phyloP scores from a whole-genome alignment of 2,113 vertebrate genomes.

The Seriola quinqueradiata region DNA sequence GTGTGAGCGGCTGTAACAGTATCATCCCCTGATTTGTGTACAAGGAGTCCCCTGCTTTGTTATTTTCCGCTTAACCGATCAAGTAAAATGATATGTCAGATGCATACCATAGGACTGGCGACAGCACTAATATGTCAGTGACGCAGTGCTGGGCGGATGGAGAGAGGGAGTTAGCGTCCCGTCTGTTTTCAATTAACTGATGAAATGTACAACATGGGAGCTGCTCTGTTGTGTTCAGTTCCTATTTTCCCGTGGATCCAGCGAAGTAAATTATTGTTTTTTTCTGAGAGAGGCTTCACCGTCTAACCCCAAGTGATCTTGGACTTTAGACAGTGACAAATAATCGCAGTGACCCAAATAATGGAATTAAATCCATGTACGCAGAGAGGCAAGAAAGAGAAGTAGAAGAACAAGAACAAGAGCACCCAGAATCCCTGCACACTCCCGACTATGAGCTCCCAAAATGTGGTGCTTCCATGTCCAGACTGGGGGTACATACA shows the following conservation, averaged over 20 bases:
- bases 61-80: constrained; percentile 62
- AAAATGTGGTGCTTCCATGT: constrained; percentile 55
- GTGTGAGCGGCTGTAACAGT: constrained; percentile 26
- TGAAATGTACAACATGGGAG: constrained; percentile 80
- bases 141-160: constrained; percentile 62
- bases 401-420: constrained; percentile 8
- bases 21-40: constrained; percentile 46
- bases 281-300: constrained; percentile 26
- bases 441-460: constrained; percentile 26
- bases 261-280: constrained; percentile 49
- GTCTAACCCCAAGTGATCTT: constrained; percentile 68
- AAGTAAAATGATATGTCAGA: constrained; percentile 65
- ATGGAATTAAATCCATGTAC: constrained; percentile 58
- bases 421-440: constrained; percentile 21
- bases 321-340: constrained; percentile 59
- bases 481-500: constrained; percentile 43
- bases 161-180: constrained; percentile 71
- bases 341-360: constrained; percentile 63
- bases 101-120: constrained; percentile 67
- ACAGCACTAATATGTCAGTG: constrained; percentile 75
- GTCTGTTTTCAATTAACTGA: constrained; percentile 85
- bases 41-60: constrained; percentile 48
- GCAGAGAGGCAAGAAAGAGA: constrained; percentile 22
- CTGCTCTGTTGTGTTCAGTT: constrained; percentile 67
- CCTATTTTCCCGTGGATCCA: constrained; percentile 48